Conservation (phyloP, 1,140 invertebrate species). For the Scaptomyza hsui region DNA sequence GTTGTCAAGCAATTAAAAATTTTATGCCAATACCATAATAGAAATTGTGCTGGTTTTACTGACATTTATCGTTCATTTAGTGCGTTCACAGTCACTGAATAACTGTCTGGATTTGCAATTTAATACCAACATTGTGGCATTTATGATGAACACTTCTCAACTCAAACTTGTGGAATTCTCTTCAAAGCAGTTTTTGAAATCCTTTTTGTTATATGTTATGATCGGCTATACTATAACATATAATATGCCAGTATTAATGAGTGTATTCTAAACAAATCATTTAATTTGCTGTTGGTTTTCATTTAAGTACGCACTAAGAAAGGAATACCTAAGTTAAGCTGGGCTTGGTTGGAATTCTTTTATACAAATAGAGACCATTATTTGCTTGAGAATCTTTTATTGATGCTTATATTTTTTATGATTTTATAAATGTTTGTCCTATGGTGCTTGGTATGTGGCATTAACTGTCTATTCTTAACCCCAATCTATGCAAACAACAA, state of each 20-base stretch:
- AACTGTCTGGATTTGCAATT: constrained; percentile 39
- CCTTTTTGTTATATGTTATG: too few relatives aligned
- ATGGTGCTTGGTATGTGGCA: constrained; percentile 12
- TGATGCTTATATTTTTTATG: constrained; percentile 29
- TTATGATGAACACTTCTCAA: constrained; percentile 40
- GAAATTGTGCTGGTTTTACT: constrained; percentile 64
- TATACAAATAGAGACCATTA: background rate
- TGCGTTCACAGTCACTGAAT: constrained; percentile 22
- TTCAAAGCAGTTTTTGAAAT: background rate
- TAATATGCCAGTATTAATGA: too few relatives aligned
- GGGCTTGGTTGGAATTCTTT: background rate
- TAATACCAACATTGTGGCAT: constrained; percentile 49
- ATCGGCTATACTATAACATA: too few relatives aligned
- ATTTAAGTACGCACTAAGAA: background rate
- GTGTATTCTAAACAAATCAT: too few relatives aligned
- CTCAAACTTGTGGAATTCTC: background rate
- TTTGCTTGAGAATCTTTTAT: constrained; percentile 1
- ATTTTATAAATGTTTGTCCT: constrained; percentile 26
- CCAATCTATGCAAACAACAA: constrained; percentile 27
- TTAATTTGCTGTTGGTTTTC: too few relatives aligned
- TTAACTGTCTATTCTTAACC: constrained; percentile 16
- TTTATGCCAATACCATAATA: constrained; percentile 69
- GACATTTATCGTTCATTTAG: constrained; percentile 56
- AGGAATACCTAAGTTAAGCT: background rate
- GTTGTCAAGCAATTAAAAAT: constrained; percentile 79